A percentile compares a stretch with the other conserved stretches of the same genome.
Evolutionary conservation across 2,113 vertebrate species (phyloP).

Genomic region (Rhabdornis inornatus): DNA sequence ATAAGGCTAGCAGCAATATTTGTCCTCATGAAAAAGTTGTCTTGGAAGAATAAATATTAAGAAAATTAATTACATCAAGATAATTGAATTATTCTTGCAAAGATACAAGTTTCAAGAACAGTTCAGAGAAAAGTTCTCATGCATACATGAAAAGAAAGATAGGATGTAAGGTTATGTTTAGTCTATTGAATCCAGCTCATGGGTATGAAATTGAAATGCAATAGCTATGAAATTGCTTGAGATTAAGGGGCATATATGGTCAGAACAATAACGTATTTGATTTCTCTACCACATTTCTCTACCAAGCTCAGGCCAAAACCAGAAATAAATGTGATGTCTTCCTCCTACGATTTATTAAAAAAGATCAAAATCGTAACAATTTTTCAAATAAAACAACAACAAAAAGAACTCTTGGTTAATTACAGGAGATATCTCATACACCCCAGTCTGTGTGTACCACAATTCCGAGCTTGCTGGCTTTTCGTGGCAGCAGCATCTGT

Average conservation of each 20-base stretch:
- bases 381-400: background rate
- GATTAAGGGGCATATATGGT: background rate
- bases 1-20: background rate
- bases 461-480: background rate
- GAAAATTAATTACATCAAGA: background rate
- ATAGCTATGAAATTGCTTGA: slow-evolving; percentile 34
- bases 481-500: background rate
- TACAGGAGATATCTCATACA: accelerated
- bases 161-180: background rate
- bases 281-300: background rate
- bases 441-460: background rate
- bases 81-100: background rate
- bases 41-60: background rate
- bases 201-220: slow-evolving; percentile 46
- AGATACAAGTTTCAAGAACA: background rate
- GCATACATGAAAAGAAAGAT: background rate
- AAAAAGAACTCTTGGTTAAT: background rate
- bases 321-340: background rate
- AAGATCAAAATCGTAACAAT: background rate
- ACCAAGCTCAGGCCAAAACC: background rate
- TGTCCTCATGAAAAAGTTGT: background rate
- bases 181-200: background rate
- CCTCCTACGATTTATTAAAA: background rate
- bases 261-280: background rate
- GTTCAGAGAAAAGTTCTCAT: background rate